A percentile compares a stretch with the other conserved stretches of the same genome.
These are phyloP conservation scores for Aepyceros melampus DNA, from an alignment of 2,113 vertebrate species.

Conservation along the genomic window DNA sequence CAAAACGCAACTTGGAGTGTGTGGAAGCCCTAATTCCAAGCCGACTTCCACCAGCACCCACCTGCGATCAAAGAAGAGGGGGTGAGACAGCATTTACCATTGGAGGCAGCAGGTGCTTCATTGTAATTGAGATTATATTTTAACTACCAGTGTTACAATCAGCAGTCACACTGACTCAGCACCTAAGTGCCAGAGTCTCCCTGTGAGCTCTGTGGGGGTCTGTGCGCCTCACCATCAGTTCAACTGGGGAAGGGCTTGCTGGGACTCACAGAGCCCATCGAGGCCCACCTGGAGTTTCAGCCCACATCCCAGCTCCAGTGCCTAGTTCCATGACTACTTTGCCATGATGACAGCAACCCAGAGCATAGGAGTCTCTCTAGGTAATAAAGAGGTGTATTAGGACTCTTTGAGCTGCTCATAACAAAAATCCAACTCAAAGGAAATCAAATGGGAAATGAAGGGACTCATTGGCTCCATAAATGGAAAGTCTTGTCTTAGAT, in stretches of 20 bases:
- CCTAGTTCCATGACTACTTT: not conserved
- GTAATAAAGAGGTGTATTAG: not conserved
- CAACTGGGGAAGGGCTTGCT: not conserved
- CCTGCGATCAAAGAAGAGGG: accelerated
- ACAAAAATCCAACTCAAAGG: not conserved
- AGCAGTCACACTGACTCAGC: not conserved
- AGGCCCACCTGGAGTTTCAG: not conserved
- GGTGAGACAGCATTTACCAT: accelerated
- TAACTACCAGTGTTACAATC: accelerated
- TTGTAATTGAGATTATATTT: not conserved
- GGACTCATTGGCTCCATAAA: too few species aligned
- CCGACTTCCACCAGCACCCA: accelerated
- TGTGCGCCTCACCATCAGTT: accelerated
- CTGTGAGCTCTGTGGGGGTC: too few species aligned
- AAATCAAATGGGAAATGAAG: not conserved
- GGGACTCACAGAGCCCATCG: accelerated
- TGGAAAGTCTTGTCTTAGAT: too few species aligned
- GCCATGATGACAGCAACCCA: not conserved
- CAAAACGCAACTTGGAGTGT: not conserved
- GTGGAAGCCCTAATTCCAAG: accelerated
- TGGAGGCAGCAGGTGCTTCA: too few species aligned
- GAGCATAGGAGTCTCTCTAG: not conserved
- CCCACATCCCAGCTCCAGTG: not conserved
- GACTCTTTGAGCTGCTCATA: not conserved
- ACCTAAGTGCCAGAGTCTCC: accelerated